Evolutionary conservation across 2,888 invertebrate species (phyloP).

Genomic region (Eudemis profundana): DNA sequence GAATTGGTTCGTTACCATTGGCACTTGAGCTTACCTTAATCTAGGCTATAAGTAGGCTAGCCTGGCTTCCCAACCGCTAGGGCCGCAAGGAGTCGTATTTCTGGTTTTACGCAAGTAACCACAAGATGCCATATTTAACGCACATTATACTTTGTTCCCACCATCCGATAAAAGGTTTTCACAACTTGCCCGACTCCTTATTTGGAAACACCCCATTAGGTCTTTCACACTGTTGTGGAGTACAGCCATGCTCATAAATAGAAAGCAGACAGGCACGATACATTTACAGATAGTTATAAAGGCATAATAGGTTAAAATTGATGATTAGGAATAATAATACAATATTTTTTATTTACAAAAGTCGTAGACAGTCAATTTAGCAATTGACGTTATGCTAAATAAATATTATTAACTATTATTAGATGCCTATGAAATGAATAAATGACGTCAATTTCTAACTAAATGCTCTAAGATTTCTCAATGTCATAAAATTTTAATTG

Average conservation of each 20-base stretch:
- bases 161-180: constrained; percentile 21
- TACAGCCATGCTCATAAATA: constrained; percentile 6
- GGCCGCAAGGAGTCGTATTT: constrained; percentile 47
- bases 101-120: constrained; percentile 48
- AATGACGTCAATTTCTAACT: too few relatives aligned
- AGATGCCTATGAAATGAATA: too few relatives aligned
- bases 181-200: constrained; percentile 16
- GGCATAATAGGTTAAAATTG: too few relatives aligned
- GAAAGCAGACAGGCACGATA: too few relatives aligned
- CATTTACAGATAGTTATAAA: too few relatives aligned
- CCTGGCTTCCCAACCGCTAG: constrained; percentile 35
- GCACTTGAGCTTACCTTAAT: constrained; percentile 38
- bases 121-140: constrained; percentile 43
- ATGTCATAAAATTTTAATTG: too few relatives aligned
- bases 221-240: not conserved
- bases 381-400: too few relatives aligned
- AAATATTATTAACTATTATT: too few relatives aligned
- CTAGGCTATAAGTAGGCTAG: constrained; percentile 28
- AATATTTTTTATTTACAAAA: too few relatives aligned
- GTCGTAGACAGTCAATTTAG: too few relatives aligned
- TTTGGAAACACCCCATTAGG: constrained; percentile 27
- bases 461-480: too few relatives aligned
- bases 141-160: constrained; percentile 30
- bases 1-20: constrained; percentile 51
- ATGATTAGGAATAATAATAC: too few relatives aligned